Percentiles rank a stretch among this genome's conserved stretches.
phyloP scores from a whole-genome alignment of 2,113 vertebrate genomes.

The Cottus gobio region DNA sequence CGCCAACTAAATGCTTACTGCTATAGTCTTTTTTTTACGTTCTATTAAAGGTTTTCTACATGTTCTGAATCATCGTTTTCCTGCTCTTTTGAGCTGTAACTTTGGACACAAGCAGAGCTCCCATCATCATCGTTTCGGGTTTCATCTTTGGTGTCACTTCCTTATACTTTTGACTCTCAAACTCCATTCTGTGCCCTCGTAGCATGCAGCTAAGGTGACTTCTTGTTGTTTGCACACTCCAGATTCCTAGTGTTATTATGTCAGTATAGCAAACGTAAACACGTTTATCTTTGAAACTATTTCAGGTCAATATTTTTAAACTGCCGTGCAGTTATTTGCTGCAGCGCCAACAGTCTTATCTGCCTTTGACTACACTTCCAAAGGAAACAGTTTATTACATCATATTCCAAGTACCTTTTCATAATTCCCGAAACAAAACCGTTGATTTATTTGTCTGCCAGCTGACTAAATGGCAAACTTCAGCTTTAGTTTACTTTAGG shows the following conservation, averaged over 20 bases:
- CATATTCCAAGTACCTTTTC: slow-evolving; percentile 14
- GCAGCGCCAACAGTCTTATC: slow-evolving; percentile 40
- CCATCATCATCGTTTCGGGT: not conserved
- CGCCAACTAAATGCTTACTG: too few relatives aligned
- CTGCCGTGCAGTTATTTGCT: slow-evolving; percentile 25
- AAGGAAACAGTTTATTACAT: slow-evolving; percentile 43
- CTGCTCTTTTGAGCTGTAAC: not conserved
- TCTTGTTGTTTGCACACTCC: not conserved
- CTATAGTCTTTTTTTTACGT: not conserved
- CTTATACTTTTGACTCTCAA: not conserved
- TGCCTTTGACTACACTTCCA: slow-evolving; percentile 27
- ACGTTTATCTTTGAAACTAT: slow-evolving; percentile 40
- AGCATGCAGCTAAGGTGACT: not conserved
- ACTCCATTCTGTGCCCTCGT: not conserved
- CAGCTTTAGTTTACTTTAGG: slow-evolving; percentile 42
- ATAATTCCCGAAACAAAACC: slow-evolving; percentile 32
- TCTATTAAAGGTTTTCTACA: too few relatives aligned
- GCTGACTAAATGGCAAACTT: not conserved
- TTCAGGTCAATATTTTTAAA: slow-evolving; percentile 44
- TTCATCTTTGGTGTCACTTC: not conserved
- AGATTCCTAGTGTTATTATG: slow-evolving; percentile 23
- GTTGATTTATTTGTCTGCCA: slow-evolving; percentile 46
- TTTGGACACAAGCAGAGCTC: not conserved
- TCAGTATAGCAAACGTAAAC: not conserved
- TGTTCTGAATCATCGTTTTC: not conserved